Percentiles rank a stretch among this genome's conserved stretches.
These are phyloP conservation scores for Rhinolophus ferrumequinum DNA, from an alignment of 2,113 vertebrate genomes.

Conservation along the genomic window DNA sequence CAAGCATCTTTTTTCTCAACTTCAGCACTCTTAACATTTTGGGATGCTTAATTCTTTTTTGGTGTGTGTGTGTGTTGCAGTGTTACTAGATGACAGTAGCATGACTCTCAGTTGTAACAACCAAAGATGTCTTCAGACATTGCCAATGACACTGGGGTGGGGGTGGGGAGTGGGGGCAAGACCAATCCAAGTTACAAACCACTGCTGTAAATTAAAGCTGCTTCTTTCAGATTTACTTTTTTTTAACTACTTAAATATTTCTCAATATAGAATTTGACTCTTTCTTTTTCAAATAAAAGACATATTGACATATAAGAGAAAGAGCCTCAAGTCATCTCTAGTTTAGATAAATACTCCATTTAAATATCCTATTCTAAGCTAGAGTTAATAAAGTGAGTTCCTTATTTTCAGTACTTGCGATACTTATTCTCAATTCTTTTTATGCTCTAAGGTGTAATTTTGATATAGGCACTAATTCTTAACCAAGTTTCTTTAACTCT, in stretches of 20 bases:
- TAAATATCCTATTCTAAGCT: background rate
- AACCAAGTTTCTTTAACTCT: background rate
- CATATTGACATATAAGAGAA: background rate
- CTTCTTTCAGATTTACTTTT: background rate
- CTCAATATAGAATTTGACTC: background rate
- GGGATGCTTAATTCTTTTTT: no score
- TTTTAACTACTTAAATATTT: background rate
- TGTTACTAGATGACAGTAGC: background rate
- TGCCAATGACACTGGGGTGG: background rate
- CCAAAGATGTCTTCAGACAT: background rate
- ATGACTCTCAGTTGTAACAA: background rate
- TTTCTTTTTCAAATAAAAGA: constrained; percentile 6
- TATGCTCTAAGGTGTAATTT: background rate
- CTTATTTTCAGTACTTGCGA: background rate
- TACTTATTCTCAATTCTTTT: background rate
- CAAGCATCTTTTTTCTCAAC: background rate
- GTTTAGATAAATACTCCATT: background rate
- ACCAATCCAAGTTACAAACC: background rate
- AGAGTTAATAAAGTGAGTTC: background rate
- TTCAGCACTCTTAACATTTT: background rate
- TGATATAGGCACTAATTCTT: background rate
- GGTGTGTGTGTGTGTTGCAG: background rate
- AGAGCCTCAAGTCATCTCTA: background rate
- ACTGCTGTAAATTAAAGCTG: background rate
- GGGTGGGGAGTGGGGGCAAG: background rate